These are phyloP conservation scores for Pseudoatta argentina DNA, from an alignment of 1,140 invertebrate species.

Conservation along the genomic window DNA sequence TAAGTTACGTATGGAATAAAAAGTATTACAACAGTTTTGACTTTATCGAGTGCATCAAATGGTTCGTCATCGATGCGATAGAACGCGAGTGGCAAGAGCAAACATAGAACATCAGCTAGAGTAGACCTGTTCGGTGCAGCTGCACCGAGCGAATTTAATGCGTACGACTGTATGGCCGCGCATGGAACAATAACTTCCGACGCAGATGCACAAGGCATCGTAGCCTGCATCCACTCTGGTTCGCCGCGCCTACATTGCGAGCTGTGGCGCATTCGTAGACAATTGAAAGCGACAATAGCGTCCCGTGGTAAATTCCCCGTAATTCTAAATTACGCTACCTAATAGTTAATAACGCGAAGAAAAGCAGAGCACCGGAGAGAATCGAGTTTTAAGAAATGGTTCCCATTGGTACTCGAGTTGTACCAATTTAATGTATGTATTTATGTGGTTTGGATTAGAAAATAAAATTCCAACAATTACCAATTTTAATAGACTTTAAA, in stretches of 20 bases:
- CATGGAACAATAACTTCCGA: conserved; percentile 46
- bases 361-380: background rate
- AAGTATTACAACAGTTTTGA: background rate
- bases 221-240: conserved; percentile 24
- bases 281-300: conserved; percentile 45
- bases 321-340: conserved; percentile 7
- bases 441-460: no score
- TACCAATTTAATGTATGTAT: no score
- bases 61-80: background rate
- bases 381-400: background rate
- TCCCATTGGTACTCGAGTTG: no score
- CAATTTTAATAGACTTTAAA: no score
- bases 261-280: conserved; percentile 11
- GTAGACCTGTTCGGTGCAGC: conserved; percentile 2
- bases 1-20: background rate
- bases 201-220: conserved; percentile 34
- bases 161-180: conserved; percentile 3
- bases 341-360: conserved; percentile 16
- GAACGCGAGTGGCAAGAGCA: background rate
- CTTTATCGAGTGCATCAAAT: background rate
- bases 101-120: conserved; percentile 1
- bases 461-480: no score
- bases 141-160: conserved; percentile 28
- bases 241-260: conserved; percentile 22
- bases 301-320: background rate